Base-by-base conservation (phyloP, 2,888 invertebrate genomes). In the Agrochola circellaris region DNA sequence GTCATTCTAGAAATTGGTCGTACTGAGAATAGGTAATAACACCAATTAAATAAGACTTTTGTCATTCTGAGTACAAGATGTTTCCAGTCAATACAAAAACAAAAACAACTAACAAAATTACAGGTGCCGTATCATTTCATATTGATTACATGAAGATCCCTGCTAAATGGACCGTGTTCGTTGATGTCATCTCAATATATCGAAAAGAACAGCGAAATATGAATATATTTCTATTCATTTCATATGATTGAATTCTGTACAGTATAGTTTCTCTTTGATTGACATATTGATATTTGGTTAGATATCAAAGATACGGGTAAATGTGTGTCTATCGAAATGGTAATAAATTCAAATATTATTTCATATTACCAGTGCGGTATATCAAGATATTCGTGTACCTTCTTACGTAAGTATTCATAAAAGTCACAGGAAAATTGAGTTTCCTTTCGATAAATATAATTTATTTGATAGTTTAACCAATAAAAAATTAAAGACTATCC, bases 401-500 rank as follows among this genome's bases (percentile, higher is more conserved):
- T 70, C 23, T 15, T 54, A 30, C 9, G 23, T 45, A 69, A 65
- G 61, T 45, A 62, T 62, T 69, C 66, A 68, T 73, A 78, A 78
- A 82, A 34, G 61, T 78, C 56, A 51, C 51, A 58, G 4, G n/a
- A 15, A 82, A 65, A 82, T 77, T 81, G 72, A 73, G 65, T 69
- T 58, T 82, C 60, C 38, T 73, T 65, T 60, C 11, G 45, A 61
- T 70, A 61, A 15, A 60, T 26, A 7, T 64, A 58, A 71, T 68
- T 60, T 69, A 38, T 77, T 72, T 69, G 54, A 65, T 77, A 77
- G 71, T 72, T 58, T 48, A 20, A 34, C 23, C 51, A 20, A 66
- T 67, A 69, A 34, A 60, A 68, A 51, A 56, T 34, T 42, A 60
- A 54, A n/a, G 42, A n/a, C 48, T 45, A 11, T 64, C 17, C 30